A percentile compares a stretch with the other conserved stretches of the same genome.
Evolutionary conservation across 2,797 vertebrate genomes (phyloP).

Genomic region (Mormyrops attenuatus): DNA sequence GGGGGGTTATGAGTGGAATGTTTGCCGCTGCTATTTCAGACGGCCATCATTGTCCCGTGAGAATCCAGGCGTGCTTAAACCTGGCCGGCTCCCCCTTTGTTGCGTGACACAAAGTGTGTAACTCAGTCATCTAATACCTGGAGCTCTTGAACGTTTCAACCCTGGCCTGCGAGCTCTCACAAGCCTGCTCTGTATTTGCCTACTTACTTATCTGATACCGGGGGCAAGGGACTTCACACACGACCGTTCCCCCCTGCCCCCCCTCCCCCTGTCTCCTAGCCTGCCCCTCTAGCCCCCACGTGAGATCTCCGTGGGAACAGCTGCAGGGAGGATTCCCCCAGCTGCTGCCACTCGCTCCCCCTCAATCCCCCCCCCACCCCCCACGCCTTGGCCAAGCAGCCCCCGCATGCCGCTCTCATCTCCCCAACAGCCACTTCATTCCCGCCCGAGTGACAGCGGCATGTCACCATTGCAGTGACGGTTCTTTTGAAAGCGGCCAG

Average conservation of each 20-base stretch:
- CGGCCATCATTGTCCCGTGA: neutral
- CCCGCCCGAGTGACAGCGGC: slow-evolving; percentile 29
- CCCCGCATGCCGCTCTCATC: slow-evolving; percentile 44
- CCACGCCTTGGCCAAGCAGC: neutral
- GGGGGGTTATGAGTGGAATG: neutral
- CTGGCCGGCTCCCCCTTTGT: neutral
- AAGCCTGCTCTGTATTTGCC: neutral
- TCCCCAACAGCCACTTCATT: slow-evolving; percentile 47
- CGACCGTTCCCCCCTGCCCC: slow-evolving; percentile 21
- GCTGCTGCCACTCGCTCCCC: slow-evolving; percentile 41
- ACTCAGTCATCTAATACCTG: neutral
- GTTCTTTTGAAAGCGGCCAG: neutral
- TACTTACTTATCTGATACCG: neutral
- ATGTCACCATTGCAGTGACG: neutral
- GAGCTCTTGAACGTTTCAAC: neutral
- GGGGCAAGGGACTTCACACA: neutral
- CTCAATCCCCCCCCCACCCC: slow-evolving; percentile 21
- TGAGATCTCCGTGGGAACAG: slow-evolving; percentile 41
- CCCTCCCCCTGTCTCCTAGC: neutral
- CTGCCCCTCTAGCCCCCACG: slow-evolving; percentile 23
- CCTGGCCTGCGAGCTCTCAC: neutral
- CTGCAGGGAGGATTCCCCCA: slow-evolving; percentile 35
- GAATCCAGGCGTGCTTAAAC: neutral
- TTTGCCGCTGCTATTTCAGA: neutral
- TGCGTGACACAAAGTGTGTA: neutral